Base-by-base conservation (phyloP, 2,888 invertebrate genomes). In the Sarcophaga subvicina region DNA sequence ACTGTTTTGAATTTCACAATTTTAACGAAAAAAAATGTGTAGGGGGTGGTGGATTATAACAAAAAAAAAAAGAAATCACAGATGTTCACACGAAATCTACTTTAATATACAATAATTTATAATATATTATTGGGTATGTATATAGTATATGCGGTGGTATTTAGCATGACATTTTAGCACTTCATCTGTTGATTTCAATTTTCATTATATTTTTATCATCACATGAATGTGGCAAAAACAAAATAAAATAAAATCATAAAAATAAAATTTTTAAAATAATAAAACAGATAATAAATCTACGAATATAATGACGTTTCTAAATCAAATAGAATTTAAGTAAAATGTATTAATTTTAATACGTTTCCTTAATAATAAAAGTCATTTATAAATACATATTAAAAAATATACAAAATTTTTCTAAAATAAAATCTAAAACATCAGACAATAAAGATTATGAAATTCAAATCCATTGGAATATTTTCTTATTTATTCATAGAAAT, bases 91-190 rank as follows among this genome's bases (percentile, higher is more conserved):
- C 14, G 5, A 14, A 17, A 14, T 63, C 11, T 14, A 47, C n/a
- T 45, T 5, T 71, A 45, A 72, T 60, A 60, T 45, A 59, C 17
- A 25, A 45, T 49, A 47, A 63, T 54, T 54, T 54, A 54, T 54
- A 49, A 54, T 54, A 37, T 37, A 37, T 37, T 37, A 37, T 37
- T 6, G 37, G 37, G 37, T 37, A 70, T 60, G 59, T n/a, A 66
- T 8, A 54, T 47, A 47, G 47, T 22, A 25, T 62, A 49, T 64
- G 14, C 63, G 8, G 17, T 54, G 67, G 73, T 69, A 69, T 83
- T 79, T 79, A 72, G 70, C 63, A 62, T 77, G 37, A 37, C 49
- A 63, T 72, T 27, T 80, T 67, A 80, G 67, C 75, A 80, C 70
- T 75, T 67, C 71, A 80, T 76, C 17, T 66, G 17, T 71, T 27